Evolutionary conservation across 2,888 invertebrate species (phyloP).

Genomic region (Horisme vitalbata): DNA sequence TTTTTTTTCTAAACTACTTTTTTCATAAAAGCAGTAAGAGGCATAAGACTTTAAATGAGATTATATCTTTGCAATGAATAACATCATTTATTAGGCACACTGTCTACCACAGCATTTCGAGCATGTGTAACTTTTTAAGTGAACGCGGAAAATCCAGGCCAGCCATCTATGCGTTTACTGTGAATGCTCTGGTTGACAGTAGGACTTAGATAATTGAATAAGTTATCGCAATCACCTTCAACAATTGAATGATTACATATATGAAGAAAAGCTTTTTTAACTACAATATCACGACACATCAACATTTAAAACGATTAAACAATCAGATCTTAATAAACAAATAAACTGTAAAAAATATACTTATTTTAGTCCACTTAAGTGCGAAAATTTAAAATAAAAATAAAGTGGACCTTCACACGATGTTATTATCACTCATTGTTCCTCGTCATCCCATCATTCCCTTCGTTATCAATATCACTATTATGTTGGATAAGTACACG

Average conservation of each 20-base stretch:
- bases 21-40: conserved; percentile 57
- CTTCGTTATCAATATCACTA: conserved; percentile 58
- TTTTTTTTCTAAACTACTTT: conserved; percentile 32
- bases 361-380: conserved; percentile 37
- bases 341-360: conserved; percentile 58
- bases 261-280: conserved; percentile 27
- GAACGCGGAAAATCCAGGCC: too few species aligned
- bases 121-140: neutral
- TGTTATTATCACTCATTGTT: conserved; percentile 49
- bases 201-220: conserved; percentile 40
- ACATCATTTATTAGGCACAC: conserved; percentile 10
- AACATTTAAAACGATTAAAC: conserved; percentile 22
- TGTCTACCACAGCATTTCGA: conserved; percentile 6
- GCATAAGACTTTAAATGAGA: conserved; percentile 55
- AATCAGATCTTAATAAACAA: conserved; percentile 49
- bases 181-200: neutral
- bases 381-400: conserved; percentile 2
- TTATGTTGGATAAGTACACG: conserved; percentile 76
- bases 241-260: conserved; percentile 39
- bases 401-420: conserved; percentile 52
- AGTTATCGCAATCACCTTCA: conserved; percentile 47
- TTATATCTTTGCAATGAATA: conserved; percentile 37
- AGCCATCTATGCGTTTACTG: neutral
- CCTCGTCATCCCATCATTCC: conserved; percentile 60
- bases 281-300: conserved; percentile 20